A percentile compares a stretch with the other conserved stretches of the same genome.
Evolutionary conservation across 2,797 vertebrate genomes (phyloP).

Genomic region (Hipposideros larvatus): DNA sequence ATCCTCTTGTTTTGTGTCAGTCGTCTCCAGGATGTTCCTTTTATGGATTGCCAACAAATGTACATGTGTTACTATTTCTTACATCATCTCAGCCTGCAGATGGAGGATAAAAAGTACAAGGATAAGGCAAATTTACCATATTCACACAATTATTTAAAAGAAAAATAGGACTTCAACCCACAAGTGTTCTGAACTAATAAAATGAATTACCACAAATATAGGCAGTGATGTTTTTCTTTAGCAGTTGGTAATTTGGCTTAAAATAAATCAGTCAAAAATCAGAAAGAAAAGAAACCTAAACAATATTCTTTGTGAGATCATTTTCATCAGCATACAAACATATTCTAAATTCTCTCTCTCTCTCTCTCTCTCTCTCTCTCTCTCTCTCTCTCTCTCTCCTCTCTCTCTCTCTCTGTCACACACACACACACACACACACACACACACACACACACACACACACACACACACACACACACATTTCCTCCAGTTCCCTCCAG

Average conservation of each 20-base stretch:
- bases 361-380: not conserved
- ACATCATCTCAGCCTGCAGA: not conserved
- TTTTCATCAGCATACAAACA: not conserved
- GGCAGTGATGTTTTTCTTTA: constrained; percentile 10
- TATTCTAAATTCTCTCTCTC: not conserved
- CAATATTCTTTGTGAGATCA: not conserved
- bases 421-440: too few relatives aligned
- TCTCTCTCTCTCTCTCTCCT: too few relatives aligned
- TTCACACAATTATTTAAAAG: not conserved
- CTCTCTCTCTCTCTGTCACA: too few relatives aligned
- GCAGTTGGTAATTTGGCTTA: constrained; percentile 28
- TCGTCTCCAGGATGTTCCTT: constrained; percentile 16
- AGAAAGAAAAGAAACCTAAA: constrained; percentile 23
- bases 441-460: not conserved
- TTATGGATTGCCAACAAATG: not conserved
- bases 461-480: not conserved
- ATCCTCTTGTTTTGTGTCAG: not conserved
- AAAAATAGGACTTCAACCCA: not conserved
- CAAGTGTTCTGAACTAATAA: not conserved
- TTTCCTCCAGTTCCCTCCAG: not conserved
- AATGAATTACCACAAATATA: constrained; percentile 18
- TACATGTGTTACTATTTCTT: not conserved
- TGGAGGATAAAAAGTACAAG: not conserved
- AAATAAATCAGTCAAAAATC: constrained; percentile 51
- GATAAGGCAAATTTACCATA: not conserved